Evolutionary conservation across 2,797 vertebrate species (phyloP).

Genomic region (Anabas testudineus): DNA sequence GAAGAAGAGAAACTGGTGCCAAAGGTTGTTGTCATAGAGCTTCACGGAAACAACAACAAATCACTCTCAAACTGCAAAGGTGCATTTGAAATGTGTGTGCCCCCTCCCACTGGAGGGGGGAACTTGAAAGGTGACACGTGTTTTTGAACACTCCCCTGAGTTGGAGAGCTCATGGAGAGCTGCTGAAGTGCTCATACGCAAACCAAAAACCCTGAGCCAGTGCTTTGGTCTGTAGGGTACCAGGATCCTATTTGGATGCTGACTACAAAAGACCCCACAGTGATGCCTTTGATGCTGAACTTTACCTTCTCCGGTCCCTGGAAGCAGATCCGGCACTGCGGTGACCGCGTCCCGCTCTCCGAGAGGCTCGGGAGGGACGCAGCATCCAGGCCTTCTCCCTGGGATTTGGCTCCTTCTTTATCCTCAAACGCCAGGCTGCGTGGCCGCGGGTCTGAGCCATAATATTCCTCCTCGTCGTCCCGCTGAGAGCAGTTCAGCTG

Average conservation of each 20-base stretch:
- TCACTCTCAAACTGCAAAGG: not conserved
- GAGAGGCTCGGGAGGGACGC: conserved; percentile 87
- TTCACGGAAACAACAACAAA: not conserved
- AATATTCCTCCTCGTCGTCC: conserved; percentile 89
- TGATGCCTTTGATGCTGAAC: not conserved
- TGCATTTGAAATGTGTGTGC: not conserved
- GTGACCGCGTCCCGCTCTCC: conserved; percentile 87
- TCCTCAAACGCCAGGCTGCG: conserved; percentile 82
- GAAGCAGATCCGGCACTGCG: conserved; percentile 93
- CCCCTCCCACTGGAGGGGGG: not conserved
- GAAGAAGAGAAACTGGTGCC: not conserved
- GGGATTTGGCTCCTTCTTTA: conserved; percentile 72
- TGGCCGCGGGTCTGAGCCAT: conserved; percentile 82
- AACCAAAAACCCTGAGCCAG: not conserved
- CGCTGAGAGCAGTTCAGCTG: conserved; percentile 85
- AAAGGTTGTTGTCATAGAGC: too few species aligned
- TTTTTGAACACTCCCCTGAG: not conserved
- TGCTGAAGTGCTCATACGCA: not conserved
- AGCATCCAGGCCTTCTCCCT: conserved; percentile 79
- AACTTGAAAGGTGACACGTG: not conserved
- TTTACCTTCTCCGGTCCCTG: conserved; percentile 91
- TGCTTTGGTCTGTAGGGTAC: too few species aligned
- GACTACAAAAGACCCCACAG: not conserved
- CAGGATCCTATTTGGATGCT: not conserved
- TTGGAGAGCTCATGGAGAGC: too few species aligned